These are phyloP conservation scores for Machimus atricapillus DNA, from an alignment of 2,888 invertebrate species.

Conservation along the genomic window DNA sequence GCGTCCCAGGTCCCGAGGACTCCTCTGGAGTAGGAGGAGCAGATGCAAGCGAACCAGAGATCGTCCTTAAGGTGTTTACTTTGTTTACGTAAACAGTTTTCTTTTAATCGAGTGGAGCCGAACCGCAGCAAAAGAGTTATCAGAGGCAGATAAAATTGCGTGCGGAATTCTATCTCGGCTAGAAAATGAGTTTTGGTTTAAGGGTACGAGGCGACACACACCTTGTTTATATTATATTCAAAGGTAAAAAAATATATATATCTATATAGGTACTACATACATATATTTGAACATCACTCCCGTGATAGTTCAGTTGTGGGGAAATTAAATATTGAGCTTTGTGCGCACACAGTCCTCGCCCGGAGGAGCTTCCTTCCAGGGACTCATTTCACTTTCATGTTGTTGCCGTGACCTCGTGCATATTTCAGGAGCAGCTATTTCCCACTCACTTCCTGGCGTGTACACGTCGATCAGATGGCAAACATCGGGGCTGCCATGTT, in stretches of 20 bases:
- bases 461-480: background rate
- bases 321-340: background rate
- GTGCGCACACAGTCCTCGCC: background rate
- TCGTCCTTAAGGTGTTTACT: constrained; percentile 8
- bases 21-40: background rate
- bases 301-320: background rate
- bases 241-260: background rate
- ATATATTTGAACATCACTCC: background rate
- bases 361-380: background rate
- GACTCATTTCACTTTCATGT: background rate
- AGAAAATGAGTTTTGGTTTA: background rate
- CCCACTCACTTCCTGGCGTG: background rate
- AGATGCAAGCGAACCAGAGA: background rate
- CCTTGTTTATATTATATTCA: background rate
- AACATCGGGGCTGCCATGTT: background rate
- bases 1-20: background rate
- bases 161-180: background rate
- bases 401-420: background rate
- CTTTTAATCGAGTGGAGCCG: background rate
- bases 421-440: background rate
- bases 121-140: background rate
- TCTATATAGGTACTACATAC: background rate
- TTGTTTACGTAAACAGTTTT: constrained; percentile 19
- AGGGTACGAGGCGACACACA: background rate
- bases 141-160: background rate